Conservation (phyloP, 1,140 invertebrate genomes). For the Melanaphis sacchari region DNA sequence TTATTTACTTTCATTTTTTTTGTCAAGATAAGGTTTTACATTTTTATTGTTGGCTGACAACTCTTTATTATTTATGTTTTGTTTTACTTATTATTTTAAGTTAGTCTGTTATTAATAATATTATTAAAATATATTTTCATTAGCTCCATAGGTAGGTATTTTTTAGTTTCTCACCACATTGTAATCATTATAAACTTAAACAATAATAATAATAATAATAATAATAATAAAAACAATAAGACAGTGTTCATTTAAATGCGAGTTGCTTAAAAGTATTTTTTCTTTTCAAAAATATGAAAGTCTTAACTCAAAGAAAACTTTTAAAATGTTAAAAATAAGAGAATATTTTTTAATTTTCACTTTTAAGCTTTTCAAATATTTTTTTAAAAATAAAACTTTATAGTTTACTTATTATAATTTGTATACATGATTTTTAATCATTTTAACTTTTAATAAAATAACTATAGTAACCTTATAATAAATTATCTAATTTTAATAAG, state of each 20-base stretch:
- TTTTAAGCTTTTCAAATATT: background rate
- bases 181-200: constrained; percentile 18
- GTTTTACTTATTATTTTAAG: background rate
- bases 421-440: background rate
- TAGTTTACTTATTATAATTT: background rate
- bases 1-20: background rate
- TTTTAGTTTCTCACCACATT: background rate
- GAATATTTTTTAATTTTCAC: background rate
- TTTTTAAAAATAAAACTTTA: background rate
- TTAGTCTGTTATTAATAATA: background rate
- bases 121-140: background rate
- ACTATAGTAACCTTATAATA: background rate
- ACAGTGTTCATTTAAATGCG: background rate
- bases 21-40: background rate
- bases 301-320: background rate
- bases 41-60: background rate
- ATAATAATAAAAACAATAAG: background rate
- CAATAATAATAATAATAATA: no score
- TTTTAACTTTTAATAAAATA: background rate
- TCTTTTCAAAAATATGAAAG: background rate
- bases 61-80: background rate
- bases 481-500: background rate
- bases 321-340: background rate
- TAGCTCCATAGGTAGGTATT: background rate
- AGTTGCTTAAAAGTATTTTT: constrained; percentile 1